Percentiles rank a stretch among this genome's conserved stretches.
Evolutionary conservation across 1,140 invertebrate genomes (phyloP).

Genomic region (Drosophila willistoni): DNA sequence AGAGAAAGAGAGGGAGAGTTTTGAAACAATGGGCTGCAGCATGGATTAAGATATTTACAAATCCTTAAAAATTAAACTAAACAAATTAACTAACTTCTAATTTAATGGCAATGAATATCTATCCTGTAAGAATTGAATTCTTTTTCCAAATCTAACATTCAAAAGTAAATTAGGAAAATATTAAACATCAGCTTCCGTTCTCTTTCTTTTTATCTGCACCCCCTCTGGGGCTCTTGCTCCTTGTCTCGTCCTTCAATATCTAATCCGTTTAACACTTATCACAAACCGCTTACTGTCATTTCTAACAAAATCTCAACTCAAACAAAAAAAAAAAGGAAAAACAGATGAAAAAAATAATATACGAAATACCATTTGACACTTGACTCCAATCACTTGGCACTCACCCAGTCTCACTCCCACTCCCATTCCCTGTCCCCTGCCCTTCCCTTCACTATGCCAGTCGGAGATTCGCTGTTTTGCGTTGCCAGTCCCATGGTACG

Average conservation of each 20-base stretch:
- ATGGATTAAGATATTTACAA: no score
- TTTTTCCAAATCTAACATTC: no score
- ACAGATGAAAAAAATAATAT: not conserved
- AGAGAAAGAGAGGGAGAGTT: not conserved
- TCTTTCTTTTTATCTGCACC: not conserved
- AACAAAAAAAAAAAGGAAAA: not conserved
- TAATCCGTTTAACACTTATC: conserved; percentile 15
- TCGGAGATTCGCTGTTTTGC: conserved; percentile 8
- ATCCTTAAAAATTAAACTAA: no score
- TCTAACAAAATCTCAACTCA: conserved; percentile 11
- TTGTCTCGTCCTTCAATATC: conserved; percentile 6
- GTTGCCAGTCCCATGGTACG: conserved; percentile 10
- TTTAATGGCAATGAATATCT: no score
- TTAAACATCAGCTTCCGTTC: not conserved
- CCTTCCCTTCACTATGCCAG: not conserved
- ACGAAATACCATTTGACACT: conserved; percentile 20
- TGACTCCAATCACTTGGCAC: conserved; percentile 12
- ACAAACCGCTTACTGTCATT: conserved; percentile 21
- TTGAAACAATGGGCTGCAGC: conserved; percentile 4
- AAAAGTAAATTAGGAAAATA: no score
- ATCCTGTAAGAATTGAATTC: no score
- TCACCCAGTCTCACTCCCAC: not conserved
- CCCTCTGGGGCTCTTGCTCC: not conserved
- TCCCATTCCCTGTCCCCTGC: not conserved
- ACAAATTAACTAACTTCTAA: no score